Conservation (phyloP, 2,113 vertebrate species). For the Noctilio leporinus region DNA sequence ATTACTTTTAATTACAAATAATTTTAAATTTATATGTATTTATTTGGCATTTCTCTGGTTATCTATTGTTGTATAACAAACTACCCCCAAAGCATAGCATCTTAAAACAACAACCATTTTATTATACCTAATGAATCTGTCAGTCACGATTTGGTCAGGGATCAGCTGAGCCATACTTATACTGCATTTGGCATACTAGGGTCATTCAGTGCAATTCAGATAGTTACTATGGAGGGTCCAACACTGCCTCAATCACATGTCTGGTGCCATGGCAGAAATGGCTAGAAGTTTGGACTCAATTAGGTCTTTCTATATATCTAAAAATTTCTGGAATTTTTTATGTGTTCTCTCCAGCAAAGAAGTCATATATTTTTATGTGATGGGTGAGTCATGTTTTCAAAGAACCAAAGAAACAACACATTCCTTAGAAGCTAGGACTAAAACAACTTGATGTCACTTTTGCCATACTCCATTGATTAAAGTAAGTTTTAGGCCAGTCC, state of each 20-base stretch:
- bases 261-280: neutral
- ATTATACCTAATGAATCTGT: neutral
- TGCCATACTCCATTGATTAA: neutral
- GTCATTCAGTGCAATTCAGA: neutral
- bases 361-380: neutral
- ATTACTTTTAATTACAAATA: neutral
- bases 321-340: neutral
- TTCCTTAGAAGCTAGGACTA: neutral
- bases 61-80: neutral
- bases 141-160: neutral
- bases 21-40: neutral
- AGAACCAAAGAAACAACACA: neutral
- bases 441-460: constrained; percentile 5
- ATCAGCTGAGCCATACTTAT: neutral
- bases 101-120: neutral
- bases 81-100: neutral
- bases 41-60: neutral
- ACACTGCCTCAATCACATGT: neutral
- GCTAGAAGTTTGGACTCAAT: neutral
- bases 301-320: neutral
- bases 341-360: neutral
- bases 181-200: neutral
- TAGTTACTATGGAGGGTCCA: neutral
- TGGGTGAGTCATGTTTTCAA: neutral
- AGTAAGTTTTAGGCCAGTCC: neutral